Conservation (phyloP, 2,888 invertebrate genomes). For the Bibio marci region DNA sequence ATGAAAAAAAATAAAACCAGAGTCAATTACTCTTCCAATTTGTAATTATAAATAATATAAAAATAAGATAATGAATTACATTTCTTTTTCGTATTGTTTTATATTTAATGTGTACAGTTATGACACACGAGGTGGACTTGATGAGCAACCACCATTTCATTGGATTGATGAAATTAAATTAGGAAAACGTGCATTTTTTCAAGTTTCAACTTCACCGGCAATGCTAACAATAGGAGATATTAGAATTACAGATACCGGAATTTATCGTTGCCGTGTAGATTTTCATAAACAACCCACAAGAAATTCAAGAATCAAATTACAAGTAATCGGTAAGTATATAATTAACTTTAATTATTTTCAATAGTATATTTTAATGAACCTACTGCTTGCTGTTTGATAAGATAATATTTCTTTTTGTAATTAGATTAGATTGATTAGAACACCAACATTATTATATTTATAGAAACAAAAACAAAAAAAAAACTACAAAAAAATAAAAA, state of each 20-base stretch:
- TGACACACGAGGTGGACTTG: conserved; percentile 33
- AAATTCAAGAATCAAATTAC: conserved; percentile 73
- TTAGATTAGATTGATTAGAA: no score
- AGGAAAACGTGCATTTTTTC: conserved; percentile 59
- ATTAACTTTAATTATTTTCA: neutral
- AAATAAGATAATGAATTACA: no score
- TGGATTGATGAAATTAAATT: conserved; percentile 36
- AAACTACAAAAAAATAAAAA: no score
- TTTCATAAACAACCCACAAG: conserved; percentile 79
- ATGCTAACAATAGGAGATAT: conserved; percentile 60
- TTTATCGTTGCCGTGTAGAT: conserved; percentile 78
- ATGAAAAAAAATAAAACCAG: no score
- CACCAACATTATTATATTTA: no score
- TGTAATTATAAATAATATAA: no score
- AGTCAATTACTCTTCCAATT: no score
- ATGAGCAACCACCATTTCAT: conserved; percentile 34
- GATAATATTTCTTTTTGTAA: no score
- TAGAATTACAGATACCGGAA: conserved; percentile 56
- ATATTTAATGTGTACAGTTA: conserved; percentile 24
- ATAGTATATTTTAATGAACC: no score
- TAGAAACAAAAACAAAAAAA: no score
- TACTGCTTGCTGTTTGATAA: no score
- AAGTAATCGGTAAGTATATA: conserved; percentile 65
- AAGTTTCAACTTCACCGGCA: conserved; percentile 55
- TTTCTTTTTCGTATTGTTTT: no score